A percentile compares a stretch with the other conserved stretches of the same genome.
Evolutionary conservation across 2,113 vertebrate species (phyloP).

Genomic region (Tonatia bakeri): DNA sequence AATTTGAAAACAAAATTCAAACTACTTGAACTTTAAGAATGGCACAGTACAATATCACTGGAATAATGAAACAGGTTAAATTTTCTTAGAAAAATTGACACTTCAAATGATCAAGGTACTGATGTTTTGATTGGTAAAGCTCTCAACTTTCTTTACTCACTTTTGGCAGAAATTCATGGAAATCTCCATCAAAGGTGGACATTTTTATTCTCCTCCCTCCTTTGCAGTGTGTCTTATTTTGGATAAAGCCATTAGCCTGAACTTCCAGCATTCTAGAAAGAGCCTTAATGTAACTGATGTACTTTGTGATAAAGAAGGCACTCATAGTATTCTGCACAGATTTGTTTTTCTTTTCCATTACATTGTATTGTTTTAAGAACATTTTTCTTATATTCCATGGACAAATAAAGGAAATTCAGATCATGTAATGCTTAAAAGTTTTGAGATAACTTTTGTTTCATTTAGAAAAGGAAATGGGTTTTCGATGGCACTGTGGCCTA

Average conservation of each 20-base stretch:
- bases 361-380: neutral
- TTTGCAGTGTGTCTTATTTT: conserved; percentile 48
- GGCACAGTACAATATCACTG: conserved; percentile 73
- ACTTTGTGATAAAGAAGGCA: conserved; percentile 34
- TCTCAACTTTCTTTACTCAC: conserved; percentile 54
- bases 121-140: conserved; percentile 69
- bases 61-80: conserved; percentile 84
- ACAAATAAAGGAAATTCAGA: conserved; percentile 46
- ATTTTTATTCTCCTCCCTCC: neutral
- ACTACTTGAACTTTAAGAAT: conserved; percentile 44
- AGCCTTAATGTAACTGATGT: neutral
- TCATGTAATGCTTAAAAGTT: conserved; percentile 20
- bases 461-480: conserved; percentile 62
- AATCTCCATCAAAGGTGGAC: conserved; percentile 34
- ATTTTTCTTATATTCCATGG: conserved; percentile 52
- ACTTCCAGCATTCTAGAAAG: conserved; percentile 26
- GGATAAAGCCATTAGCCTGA: conserved; percentile 19
- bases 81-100: conserved; percentile 77
- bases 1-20: conserved; percentile 13
- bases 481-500: conserved; percentile 31
- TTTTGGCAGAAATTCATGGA: conserved; percentile 68
- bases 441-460: conserved; percentile 29
- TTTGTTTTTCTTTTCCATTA: conserved; percentile 48
- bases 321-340: neutral
- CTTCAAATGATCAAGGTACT: conserved; percentile 63